Conservation (phyloP, 2,797 vertebrate species). For the Tenualosa ilisha region DNA sequence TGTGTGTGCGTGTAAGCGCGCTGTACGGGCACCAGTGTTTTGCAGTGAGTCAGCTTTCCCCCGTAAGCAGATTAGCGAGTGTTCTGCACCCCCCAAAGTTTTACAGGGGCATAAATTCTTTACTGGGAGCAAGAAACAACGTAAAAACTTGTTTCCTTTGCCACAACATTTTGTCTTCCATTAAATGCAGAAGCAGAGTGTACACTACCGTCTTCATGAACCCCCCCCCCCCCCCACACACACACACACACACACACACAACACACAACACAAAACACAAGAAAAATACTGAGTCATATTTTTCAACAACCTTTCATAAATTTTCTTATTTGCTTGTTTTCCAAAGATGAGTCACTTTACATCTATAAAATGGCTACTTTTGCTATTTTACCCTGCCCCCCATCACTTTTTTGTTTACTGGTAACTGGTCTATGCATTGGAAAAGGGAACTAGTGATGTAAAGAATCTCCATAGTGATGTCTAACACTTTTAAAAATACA, state of each 20-base stretch:
- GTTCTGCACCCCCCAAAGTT: constrained; percentile 67
- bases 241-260: neutral
- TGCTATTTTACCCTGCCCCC: neutral
- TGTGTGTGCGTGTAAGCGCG: constrained; percentile 57
- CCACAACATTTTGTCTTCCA: constrained; percentile 72
- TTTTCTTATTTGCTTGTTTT: constrained; percentile 25
- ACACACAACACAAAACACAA: no score
- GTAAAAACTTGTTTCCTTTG: constrained; percentile 74
- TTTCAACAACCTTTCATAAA: neutral
- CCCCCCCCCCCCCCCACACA: neutral
- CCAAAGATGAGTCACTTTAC: neutral
- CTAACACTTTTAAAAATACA: constrained; percentile 26
- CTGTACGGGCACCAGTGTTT: constrained; percentile 29
- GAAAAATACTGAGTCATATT: constrained; percentile 27
- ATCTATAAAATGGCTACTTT: neutral
- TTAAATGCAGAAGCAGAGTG: constrained; percentile 69
- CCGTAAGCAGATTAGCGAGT: constrained; percentile 69
- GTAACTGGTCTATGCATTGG: constrained; percentile 25
- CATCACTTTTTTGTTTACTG: constrained; percentile 52
- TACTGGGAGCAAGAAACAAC: constrained; percentile 77
- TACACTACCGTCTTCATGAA: constrained; percentile 44
- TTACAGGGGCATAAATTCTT: constrained; percentile 77
- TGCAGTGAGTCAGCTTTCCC: constrained; percentile 78
- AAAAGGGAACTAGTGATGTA: constrained; percentile 63
- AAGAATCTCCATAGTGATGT: constrained; percentile 52